These are phyloP conservation scores for Eurystomus glaucurus DNA, from an alignment of 2,797 vertebrate genomes.

Conservation along the genomic window DNA sequence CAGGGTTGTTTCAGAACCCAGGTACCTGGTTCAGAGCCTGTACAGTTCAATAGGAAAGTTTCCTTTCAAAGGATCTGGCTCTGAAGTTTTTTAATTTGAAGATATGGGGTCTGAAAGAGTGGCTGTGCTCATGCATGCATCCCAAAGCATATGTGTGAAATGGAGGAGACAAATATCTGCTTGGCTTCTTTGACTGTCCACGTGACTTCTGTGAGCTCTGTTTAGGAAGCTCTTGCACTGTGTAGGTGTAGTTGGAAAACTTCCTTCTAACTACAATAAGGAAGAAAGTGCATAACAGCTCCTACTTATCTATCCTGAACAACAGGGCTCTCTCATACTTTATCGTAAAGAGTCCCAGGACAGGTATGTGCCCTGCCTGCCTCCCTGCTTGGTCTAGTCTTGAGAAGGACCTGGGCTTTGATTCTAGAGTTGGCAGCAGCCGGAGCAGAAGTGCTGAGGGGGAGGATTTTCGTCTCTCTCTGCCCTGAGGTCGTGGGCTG, in stretches of 20 bases:
- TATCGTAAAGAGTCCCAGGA: background rate
- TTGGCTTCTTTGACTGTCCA: background rate
- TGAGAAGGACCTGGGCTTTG: background rate
- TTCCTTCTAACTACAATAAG: background rate
- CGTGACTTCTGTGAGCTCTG: background rate
- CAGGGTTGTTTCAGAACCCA: background rate
- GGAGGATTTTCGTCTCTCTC: background rate
- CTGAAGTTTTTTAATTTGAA: background rate
- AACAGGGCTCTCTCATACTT: background rate
- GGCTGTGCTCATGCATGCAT: background rate
- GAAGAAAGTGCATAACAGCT: background rate
- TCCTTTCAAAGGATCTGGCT: background rate
- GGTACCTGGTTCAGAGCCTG: background rate
- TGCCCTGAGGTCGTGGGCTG: background rate
- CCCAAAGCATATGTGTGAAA: background rate
- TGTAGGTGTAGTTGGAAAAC: background rate
- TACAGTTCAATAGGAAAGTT: background rate
- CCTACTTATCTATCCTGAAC: background rate
- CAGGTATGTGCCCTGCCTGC: accelerated
- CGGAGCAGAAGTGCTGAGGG: background rate
- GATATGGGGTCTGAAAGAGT: accelerated
- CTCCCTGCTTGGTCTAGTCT: background rate
- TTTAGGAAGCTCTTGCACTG: background rate
- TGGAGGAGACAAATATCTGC: background rate
- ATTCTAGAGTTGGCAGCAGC: background rate